Percentiles rank a stretch among this genome's conserved stretches.
These are phyloP conservation scores for Ciconia maguari DNA, from an alignment of 2,113 vertebrate species.

Conservation along the genomic window DNA sequence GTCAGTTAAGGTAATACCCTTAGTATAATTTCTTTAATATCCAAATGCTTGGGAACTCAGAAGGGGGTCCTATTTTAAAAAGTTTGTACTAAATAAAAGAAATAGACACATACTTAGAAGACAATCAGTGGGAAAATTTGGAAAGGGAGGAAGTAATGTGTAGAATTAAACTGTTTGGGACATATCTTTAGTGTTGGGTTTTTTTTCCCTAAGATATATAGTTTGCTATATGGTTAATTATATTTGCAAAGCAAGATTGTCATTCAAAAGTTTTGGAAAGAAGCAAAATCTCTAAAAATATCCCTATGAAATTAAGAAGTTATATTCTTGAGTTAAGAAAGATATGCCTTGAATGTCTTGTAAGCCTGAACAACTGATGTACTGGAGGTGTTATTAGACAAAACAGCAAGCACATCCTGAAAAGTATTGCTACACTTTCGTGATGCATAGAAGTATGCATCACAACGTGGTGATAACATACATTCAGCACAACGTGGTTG, in stretches of 20 bases:
- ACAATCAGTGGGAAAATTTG: background rate
- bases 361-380: background rate
- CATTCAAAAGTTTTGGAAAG: background rate
- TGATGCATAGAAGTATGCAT: background rate
- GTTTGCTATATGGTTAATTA: background rate
- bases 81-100: background rate
- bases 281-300: background rate
- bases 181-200: fast-evolving
- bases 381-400: background rate
- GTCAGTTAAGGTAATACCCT: background rate
- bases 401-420: background rate
- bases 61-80: background rate
- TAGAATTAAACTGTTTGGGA: background rate
- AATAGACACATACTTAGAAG: background rate
- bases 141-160: background rate
- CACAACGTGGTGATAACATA: background rate
- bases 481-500: background rate
- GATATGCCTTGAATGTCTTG: background rate
- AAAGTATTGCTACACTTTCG: background rate
- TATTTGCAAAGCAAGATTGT: background rate
- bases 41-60: background rate
- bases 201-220: background rate
- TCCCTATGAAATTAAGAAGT: background rate
- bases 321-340: background rate
- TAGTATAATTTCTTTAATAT: background rate